phyloP scores from a whole-genome alignment of 1,140 invertebrate genomes.

The Drosophila arizonae region DNA sequence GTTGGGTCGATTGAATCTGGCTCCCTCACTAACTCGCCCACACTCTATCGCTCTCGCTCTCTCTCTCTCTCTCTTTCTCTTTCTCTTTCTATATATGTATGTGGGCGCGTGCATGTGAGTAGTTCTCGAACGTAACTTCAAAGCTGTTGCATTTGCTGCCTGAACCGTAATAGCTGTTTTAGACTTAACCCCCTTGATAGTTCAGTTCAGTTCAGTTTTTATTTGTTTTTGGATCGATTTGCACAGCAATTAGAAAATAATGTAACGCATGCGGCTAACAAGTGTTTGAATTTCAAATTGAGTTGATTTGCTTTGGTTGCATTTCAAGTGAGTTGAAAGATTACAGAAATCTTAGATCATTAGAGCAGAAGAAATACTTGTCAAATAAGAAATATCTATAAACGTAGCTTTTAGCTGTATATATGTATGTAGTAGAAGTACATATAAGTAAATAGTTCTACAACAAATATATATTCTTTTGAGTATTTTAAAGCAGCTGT shows the following conservation, averaged over 20 bases:
- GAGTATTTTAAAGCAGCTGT: too few relatives aligned
- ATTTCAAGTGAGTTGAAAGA: too few relatives aligned
- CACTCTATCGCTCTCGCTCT: neutral
- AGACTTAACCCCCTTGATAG: conserved; percentile 1
- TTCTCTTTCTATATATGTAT: neutral
- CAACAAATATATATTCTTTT: too few relatives aligned
- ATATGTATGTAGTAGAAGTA: too few relatives aligned
- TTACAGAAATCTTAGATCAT: too few relatives aligned
- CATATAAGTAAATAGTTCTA: too few relatives aligned
- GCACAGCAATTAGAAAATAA: conserved; percentile 30
- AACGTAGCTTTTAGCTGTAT: too few relatives aligned
- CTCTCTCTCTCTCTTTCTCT: neutral
- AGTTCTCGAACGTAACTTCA: conserved; percentile 10
- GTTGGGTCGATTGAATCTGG: conserved; percentile 14
- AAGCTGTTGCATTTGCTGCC: conserved; percentile 38
- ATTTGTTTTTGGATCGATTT: conserved; percentile 25
- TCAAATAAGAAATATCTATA: too few relatives aligned
- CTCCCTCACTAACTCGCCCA: neutral
- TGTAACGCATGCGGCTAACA: neutral
- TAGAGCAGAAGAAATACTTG: too few relatives aligned
- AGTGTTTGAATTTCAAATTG: too few relatives aligned
- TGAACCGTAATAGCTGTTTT: conserved; percentile 12
- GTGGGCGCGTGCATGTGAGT: neutral
- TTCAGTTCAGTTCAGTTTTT: neutral
- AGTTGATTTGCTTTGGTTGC: too few relatives aligned